These are phyloP conservation scores for Chrysochloris asiatica DNA, from an alignment of 2,113 vertebrate species.

Conservation along the genomic window DNA sequence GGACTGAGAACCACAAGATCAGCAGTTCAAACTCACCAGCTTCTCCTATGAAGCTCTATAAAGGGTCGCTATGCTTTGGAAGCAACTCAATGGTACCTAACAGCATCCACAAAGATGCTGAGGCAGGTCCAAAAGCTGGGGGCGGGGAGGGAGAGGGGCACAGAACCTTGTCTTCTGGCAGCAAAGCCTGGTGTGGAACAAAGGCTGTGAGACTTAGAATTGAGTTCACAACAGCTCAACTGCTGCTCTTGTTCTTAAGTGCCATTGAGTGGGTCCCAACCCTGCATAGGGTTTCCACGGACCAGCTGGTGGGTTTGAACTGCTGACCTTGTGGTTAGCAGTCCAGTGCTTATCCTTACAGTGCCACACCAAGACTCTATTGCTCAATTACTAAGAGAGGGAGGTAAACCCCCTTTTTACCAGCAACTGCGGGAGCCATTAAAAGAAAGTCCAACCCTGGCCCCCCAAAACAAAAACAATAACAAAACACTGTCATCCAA, in stretches of 20 bases:
- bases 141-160: background rate
- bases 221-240: background rate
- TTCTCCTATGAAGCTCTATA: background rate
- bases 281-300: too few relatives aligned
- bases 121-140: background rate
- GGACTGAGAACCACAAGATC: background rate
- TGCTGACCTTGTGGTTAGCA: too few relatives aligned
- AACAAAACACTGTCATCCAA: too few relatives aligned
- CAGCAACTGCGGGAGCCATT: background rate
- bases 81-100: too few relatives aligned
- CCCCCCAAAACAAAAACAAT: too few relatives aligned
- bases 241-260: too few relatives aligned
- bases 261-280: too few relatives aligned
- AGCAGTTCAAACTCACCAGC: background rate
- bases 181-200: background rate
- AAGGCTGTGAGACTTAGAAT: background rate
- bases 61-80: background rate
- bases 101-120: background rate
- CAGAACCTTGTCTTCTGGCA: background rate
- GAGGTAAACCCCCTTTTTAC: background rate
- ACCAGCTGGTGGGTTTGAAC: too few relatives aligned
- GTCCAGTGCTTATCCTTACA: too few relatives aligned
- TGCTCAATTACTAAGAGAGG: too few relatives aligned
- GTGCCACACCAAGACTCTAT: too few relatives aligned
- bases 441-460: too few relatives aligned